phyloP scores from a whole-genome alignment of 2,888 invertebrate genomes.

The Furcula furcula region DNA sequence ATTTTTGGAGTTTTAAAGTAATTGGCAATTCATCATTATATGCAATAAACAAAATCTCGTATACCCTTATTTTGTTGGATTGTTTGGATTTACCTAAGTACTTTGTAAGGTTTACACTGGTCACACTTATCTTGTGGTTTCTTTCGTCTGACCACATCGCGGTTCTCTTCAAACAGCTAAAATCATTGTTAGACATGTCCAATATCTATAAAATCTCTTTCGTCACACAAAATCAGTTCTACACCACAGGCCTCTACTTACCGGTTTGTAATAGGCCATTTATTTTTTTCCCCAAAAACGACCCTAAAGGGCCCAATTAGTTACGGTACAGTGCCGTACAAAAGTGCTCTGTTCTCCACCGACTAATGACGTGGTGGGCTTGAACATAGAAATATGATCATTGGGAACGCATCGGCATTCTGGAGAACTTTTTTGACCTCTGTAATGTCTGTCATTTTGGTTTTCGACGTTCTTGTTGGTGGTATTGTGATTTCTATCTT shows the following conservation, averaged over 20 bases:
- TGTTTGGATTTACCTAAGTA: too few relatives aligned
- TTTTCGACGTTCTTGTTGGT: slow-evolving; percentile 7
- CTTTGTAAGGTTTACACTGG: too few relatives aligned
- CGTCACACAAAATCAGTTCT: slow-evolving; percentile 43
- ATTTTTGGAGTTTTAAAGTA: too few relatives aligned
- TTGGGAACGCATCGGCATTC: slow-evolving; percentile 27
- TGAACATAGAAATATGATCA: slow-evolving; percentile 30
- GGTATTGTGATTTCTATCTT: slow-evolving; percentile 16
- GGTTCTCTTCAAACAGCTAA: slow-evolving; percentile 8
- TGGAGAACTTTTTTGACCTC: slow-evolving; percentile 16
- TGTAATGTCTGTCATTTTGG: slow-evolving; percentile 21
- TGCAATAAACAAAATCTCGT: too few relatives aligned
- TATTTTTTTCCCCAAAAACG: slow-evolving; percentile 60
- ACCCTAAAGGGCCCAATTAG: slow-evolving; percentile 70
- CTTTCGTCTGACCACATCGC: slow-evolving; percentile 17
- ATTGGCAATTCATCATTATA: too few relatives aligned
- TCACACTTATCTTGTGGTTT: slow-evolving; percentile 17
- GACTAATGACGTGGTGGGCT: slow-evolving; percentile 39
- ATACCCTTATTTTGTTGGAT: too few relatives aligned
- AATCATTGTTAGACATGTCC: slow-evolving; percentile 42
- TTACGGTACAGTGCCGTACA: slow-evolving; percentile 58
- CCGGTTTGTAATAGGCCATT: slow-evolving; percentile 43
- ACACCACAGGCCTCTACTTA: slow-evolving; percentile 49
- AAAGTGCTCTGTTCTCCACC: slow-evolving; percentile 33
- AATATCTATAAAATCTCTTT: slow-evolving; percentile 44